A percentile compares a stretch with the other conserved stretches of the same genome.
Conservation (phyloP, 2,797 vertebrate species). For the Pseudochaenichthys georgianus region DNA sequence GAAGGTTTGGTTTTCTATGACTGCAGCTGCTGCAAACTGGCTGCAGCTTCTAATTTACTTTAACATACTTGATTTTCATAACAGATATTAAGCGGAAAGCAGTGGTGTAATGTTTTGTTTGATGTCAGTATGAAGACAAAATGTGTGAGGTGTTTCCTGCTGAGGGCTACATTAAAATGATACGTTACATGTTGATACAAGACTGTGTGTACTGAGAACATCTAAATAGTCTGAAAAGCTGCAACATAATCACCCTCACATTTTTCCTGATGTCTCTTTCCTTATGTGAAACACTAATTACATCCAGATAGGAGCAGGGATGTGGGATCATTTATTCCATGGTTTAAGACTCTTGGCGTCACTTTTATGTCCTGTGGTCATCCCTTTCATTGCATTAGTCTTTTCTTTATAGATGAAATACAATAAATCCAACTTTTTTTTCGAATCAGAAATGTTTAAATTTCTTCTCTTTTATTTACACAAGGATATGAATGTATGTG, state of each 20-base stretch:
- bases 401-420: background rate
- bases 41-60: background rate
- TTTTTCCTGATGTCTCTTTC: background rate
- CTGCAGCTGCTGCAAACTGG: background rate
- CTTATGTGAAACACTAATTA: slow-evolving; percentile 13
- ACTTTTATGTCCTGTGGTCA: slow-evolving; percentile 20
- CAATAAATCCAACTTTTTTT: background rate
- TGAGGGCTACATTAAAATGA: background rate
- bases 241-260: background rate
- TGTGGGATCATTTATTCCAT: background rate
- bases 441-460: background rate
- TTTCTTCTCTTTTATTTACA: background rate
- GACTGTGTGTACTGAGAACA: background rate
- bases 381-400: background rate
- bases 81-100: background rate
- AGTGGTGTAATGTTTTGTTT: background rate
- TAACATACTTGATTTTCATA: background rate
- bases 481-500: background rate
- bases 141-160: background rate
- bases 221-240: background rate
- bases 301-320: slow-evolving; percentile 9
- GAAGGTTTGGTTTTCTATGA: background rate
- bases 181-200: background rate
- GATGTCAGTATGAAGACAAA: background rate
- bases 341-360: background rate